Evolutionary conservation across 2,888 invertebrate genomes (phyloP), one percentile per base, ranked within the genome.

Genomic region (Scaptomyza flava): DNA sequence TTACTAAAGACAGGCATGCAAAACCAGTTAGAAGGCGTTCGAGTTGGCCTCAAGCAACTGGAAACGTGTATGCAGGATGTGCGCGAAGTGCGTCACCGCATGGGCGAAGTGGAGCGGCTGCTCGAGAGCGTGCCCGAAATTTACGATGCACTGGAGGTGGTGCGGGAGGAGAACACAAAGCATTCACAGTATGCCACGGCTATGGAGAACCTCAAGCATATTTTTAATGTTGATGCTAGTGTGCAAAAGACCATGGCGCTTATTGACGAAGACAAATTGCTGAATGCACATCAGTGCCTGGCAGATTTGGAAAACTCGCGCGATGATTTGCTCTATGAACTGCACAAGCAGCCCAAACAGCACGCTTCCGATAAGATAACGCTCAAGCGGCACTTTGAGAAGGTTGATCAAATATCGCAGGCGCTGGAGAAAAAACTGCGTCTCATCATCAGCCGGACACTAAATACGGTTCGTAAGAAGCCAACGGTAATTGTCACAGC

Each of bases 151-250:
- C 93, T 99, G 33, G 96, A 96, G 89, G 95, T 96, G 46, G 96
- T 99, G 0, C 94, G 97, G 30, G 97, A 97, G 75, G 99, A 99
- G 91, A 98, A 98, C 90, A 96, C 96, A 79, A 95, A 96, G 20
- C 98, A 99, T 92, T 98, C 98, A 0, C 99, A 98, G 90, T 98
- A 98, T 92, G 98, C 98, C 2, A 98, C 99, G 1, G 99, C 99
- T 0, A 98, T 98, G 94, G 99, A 99, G 90, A 99, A 99, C 90
- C 93, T 99, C 31, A 99, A 98, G 91, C 98, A 99, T 89, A 98
- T 99, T 72, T 99, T 99, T 89, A 98, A 98, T 46, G 98, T 99
- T 1, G 98, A 98, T 9, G 98, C 98, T 87, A 98, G 98, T 92
- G 97, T 99, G 0, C 96, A 97, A 59, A 98, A 97, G 91, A 98